These are phyloP conservation scores for Sandelia bainsii DNA, from an alignment of 2,797 vertebrate genomes.

Conservation along the genomic window DNA sequence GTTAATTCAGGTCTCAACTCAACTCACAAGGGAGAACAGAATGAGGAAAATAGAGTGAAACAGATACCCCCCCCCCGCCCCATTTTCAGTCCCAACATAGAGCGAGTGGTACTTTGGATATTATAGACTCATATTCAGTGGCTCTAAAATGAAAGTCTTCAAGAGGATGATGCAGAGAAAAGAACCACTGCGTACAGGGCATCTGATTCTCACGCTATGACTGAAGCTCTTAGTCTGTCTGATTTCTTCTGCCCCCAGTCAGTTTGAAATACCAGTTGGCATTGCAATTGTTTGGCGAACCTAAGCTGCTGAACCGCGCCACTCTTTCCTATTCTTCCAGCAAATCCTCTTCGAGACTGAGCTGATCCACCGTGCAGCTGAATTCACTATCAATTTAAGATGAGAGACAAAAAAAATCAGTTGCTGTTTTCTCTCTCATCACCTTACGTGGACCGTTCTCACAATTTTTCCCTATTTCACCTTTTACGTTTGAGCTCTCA, in stretches of 20 bases:
- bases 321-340: slow-evolving; percentile 33
- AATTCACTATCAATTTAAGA: slow-evolving; percentile 27
- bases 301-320: slow-evolving; percentile 46
- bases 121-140: slow-evolving; percentile 67
- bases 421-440: slow-evolving; percentile 11
- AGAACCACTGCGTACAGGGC: slow-evolving; percentile 29
- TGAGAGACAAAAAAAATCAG: slow-evolving; percentile 6
- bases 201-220: slow-evolving; percentile 54
- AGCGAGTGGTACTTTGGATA: slow-evolving; percentile 69
- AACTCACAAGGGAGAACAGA: slow-evolving; percentile 29
- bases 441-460: slow-evolving; percentile 6
- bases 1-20: slow-evolving; percentile 26
- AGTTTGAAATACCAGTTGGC: slow-evolving; percentile 51
- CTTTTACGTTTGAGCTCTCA: background rate
- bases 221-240: slow-evolving; percentile 21
- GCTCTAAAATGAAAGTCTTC: slow-evolving; percentile 65
- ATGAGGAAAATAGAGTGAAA: slow-evolving; percentile 31
- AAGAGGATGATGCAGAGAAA: slow-evolving; percentile 53
- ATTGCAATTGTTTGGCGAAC: slow-evolving; percentile 50
- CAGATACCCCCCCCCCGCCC: slow-evolving; percentile 16
- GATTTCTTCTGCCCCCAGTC: slow-evolving; percentile 49
- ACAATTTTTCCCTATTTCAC: background rate
- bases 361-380: slow-evolving; percentile 47
- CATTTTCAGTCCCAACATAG: slow-evolving; percentile 38
- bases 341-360: slow-evolving; percentile 49